These are phyloP conservation scores for Heliconius aoede DNA, from an alignment of 2,888 invertebrate species.

Conservation along the genomic window DNA sequence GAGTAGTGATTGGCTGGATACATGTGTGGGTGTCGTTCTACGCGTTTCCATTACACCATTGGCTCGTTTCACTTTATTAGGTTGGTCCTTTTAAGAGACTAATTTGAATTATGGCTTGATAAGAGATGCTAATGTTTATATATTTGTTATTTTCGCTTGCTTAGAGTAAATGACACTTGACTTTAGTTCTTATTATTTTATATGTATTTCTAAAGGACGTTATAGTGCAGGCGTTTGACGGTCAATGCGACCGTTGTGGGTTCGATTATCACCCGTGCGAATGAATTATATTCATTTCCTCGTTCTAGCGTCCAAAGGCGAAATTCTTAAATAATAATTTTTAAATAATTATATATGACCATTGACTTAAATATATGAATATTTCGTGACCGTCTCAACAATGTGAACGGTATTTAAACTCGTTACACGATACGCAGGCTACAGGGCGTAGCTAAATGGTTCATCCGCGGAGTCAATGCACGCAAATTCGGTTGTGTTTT, in stretches of 20 bases:
- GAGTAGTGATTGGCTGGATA: constrained; percentile 50
- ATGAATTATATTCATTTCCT: background rate
- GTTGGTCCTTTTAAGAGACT: constrained; percentile 27
- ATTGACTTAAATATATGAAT: too few species aligned
- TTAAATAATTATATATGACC: too few species aligned
- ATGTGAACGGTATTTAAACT: constrained; percentile 66
- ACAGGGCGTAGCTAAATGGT: constrained; percentile 66
- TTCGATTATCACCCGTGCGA: background rate
- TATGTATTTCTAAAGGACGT: background rate
- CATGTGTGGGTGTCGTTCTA: constrained; percentile 59
- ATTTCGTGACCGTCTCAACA: constrained; percentile 45
- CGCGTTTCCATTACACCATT: constrained; percentile 59
- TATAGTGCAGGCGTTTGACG: background rate
- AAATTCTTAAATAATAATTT: background rate
- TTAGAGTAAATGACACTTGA: background rate
- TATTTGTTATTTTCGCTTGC: background rate
- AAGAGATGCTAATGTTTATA: constrained; percentile 5
- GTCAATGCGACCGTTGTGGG: background rate
- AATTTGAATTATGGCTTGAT: constrained; percentile 20
- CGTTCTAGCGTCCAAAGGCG: background rate
- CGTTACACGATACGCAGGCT: constrained; percentile 64
- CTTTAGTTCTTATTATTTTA: background rate
- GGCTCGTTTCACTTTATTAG: constrained; percentile 32
- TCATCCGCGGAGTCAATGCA: constrained; percentile 73
- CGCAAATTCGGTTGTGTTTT: constrained; percentile 71